Evolutionary conservation across 2,113 vertebrate genomes (phyloP).

Genomic region (Nibea albiflora): DNA sequence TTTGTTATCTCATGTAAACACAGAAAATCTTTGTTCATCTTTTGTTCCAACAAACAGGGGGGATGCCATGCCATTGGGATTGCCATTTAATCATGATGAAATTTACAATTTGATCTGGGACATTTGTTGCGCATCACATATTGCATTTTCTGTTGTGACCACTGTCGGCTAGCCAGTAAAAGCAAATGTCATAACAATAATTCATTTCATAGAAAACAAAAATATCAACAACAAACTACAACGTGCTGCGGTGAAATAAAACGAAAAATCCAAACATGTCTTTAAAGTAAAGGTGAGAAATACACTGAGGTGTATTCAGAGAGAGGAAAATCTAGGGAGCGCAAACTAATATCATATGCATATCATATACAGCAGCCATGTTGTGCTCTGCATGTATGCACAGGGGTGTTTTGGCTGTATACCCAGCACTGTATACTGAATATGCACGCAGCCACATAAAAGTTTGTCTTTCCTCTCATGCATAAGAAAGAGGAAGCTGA

Average conservation of each 20-base stretch:
- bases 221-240: not conserved
- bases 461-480: constrained; percentile 32
- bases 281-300: not conserved
- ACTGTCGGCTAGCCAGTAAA: not conserved
- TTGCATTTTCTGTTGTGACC: not conserved
- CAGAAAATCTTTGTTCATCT: not conserved
- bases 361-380: constrained; percentile 4
- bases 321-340: not conserved
- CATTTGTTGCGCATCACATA: not conserved
- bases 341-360: constrained; percentile 13
- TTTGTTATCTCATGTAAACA: not conserved
- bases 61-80: not conserved
- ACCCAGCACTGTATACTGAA: not conserved
- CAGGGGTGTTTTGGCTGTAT: constrained; percentile 6
- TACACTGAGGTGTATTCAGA: not conserved
- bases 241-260: not conserved
- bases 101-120: not conserved
- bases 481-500: constrained; percentile 18
- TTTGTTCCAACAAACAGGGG: not conserved
- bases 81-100: not conserved
- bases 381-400: constrained; percentile 5
- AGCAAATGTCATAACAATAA: not conserved
- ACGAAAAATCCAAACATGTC: not conserved
- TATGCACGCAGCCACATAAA: constrained; percentile 33
- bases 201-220: not conserved